Evolutionary conservation across 1,140 invertebrate species (phyloP).

Genomic region (Uloborus diversus): DNA sequence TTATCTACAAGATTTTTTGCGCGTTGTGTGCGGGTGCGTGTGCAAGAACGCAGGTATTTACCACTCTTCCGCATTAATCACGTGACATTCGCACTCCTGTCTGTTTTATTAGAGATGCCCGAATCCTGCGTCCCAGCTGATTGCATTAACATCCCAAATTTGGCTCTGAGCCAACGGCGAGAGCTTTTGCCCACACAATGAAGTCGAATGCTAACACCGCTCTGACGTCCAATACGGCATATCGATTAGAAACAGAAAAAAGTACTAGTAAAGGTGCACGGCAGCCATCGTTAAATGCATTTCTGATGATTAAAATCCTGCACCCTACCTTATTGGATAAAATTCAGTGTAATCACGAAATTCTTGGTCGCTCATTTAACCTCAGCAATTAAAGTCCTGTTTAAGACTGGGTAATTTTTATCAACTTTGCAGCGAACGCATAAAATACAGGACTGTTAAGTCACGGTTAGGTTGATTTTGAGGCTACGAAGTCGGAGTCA

Average conservation of each 20-base stretch:
- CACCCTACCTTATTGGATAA: too few species aligned
- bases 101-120: conserved; percentile 8
- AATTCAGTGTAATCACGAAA: too few species aligned
- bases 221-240: neutral
- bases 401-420: too few species aligned
- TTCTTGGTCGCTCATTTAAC: too few species aligned
- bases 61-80: conserved; percentile 51
- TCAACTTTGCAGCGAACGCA: too few species aligned
- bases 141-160: conserved; percentile 36
- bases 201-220: conserved; percentile 11
- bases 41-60: conserved; percentile 18
- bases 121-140: conserved; percentile 49
- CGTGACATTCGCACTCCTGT: conserved; percentile 22
- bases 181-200: conserved; percentile 9
- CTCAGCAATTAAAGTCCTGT: too few species aligned
- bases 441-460: too few species aligned
- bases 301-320: too few species aligned
- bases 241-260: neutral
- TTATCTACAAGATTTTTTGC: neutral
- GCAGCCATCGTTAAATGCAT: too few species aligned
- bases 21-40: neutral
- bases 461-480: too few species aligned
- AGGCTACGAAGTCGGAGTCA: too few species aligned
- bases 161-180: conserved; percentile 23
- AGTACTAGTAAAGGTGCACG: neutral